Percentiles rank a stretch among this genome's conserved stretches.
These are phyloP conservation scores for Lynx canadensis DNA, from an alignment of 2,113 vertebrate species.

Conservation along the genomic window DNA sequence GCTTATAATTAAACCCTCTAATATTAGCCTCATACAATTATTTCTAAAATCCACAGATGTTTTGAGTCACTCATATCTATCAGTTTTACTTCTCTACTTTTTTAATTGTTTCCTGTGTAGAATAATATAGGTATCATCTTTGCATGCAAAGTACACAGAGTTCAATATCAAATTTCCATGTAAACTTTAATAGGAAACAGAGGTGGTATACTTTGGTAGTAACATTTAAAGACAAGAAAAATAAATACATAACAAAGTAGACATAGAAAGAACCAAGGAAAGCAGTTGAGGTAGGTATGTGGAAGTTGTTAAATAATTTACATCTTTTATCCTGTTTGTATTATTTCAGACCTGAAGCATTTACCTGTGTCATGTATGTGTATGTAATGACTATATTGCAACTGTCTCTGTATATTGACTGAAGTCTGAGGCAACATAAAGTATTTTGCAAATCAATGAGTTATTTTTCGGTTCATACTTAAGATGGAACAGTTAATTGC, in stretches of 20 bases:
- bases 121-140: neutral
- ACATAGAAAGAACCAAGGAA: neutral
- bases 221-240: constrained; percentile 39
- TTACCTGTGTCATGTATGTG: neutral
- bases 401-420: neutral
- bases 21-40: neutral
- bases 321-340: neutral
- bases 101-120: neutral
- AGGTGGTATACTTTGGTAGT: neutral
- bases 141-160: neutral
- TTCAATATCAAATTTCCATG: neutral
- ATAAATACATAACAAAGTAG: neutral
- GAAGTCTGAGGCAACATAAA: constrained; percentile 15
- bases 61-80: neutral
- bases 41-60: neutral
- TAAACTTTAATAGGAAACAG: neutral
- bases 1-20: constrained; percentile 1
- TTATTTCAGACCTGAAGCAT: constrained; percentile 26
- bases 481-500: neutral
- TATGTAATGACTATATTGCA: neutral
- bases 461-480: constrained; percentile 22
- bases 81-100: neutral
- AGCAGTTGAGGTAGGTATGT: neutral
- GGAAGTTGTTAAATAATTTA: neutral
- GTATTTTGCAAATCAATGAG: constrained; percentile 17